Base-by-base conservation (phyloP, 2,888 invertebrate genomes). In the Watsonalla cultraria region DNA sequence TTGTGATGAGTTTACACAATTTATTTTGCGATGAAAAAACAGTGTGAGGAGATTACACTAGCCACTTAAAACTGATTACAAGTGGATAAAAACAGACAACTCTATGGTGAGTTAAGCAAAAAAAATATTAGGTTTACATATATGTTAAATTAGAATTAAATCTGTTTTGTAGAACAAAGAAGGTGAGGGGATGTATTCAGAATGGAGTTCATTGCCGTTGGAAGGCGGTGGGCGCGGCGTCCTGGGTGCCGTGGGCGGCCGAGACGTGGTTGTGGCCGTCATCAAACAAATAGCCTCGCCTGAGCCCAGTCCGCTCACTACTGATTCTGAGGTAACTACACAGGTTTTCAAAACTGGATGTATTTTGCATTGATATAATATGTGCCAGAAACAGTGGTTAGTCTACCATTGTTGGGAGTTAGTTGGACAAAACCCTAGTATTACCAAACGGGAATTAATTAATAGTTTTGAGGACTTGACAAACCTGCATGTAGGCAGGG, bases 251-350 rank as follows among this genome's bases (percentile, higher is more conserved):
- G 96, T 97, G 72, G 94, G 95, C 5, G 96, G 97, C 11, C 93
- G 94, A 65, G 96, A 96, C 71, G 96, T 97, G 7, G 96, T 96
- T 11, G 85, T 95, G 39, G 94, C 95, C 1, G 94, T 97, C 11
- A 96, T 97, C 46, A 93, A 94, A 66, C 95, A 95, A 72, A 91
- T 99, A 6, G 94, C 96, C 0, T 96, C 96, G 63, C 95, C 95
- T 60, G 96, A 97, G 70, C 96, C 96, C 5, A 97, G 97, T 76
- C 93, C 94, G 37, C 92, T 98, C 54, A 93, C 93, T 33, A 95
- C 95, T 51, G 97, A 98, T 81, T 94, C 91, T 75, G 97, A 98
- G 93, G 97, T 96, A 77, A 46, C 52, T 51, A 11, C 37, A 7
- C 37, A 24, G 24, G 2, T 24, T 24, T 47, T 35, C 6, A 33